Evolutionary conservation across 2,113 vertebrate species (phyloP), one percentile per base, ranked within the genome.

Genomic region (Amphilophus citrinellus): DNA sequence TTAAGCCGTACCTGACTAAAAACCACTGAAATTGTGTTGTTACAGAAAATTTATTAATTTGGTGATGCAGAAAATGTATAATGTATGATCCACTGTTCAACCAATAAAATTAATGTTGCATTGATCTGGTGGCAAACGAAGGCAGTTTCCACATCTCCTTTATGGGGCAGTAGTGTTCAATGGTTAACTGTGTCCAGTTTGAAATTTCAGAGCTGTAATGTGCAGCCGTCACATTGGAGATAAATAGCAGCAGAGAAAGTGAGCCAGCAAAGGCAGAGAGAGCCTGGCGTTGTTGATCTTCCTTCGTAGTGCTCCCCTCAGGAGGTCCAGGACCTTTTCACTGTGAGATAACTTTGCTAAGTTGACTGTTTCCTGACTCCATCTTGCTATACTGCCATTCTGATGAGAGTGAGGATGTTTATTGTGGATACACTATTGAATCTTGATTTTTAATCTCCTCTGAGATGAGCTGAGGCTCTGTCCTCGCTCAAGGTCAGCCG

Each of bases 401-500:
- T 63, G 76, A 59, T 86, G 61, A 82, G n/a, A 83, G 22, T 32
- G 47, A 61, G n/a, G 39, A 17, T 77, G 30, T 86, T 83, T 66
- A 18, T 56, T 27, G 32, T n/a, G 44, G 61, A 73, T 20, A 47
- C 30, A 61, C 57, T 32, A 0, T 88, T 80, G 60, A 66, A 58
- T 76, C 13, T 77, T 32, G 61, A 77, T 84, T 85, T 86, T 84
- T 85, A 84, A 87, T 92, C 79, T 89, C 78, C 63, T 86, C 30
- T 3, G 56, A 80, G 87, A 85, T 71, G 57, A 83, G 86, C 84
- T 44, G 57, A 77, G 44, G 10, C 76, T 58, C 42, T 27, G 84
- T 92, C 84, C 87, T 87, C 80, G 61, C 77, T 47, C 92, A 90
- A 89, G 91, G 92, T 92, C 84, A 77, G 82, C 80, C 85, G 86